Evolutionary conservation across 92 coral and sea anemone species (phyloP), one percentile per base, ranked within the genome.

Genomic region (Umimayanthus chanpuru): DNA sequence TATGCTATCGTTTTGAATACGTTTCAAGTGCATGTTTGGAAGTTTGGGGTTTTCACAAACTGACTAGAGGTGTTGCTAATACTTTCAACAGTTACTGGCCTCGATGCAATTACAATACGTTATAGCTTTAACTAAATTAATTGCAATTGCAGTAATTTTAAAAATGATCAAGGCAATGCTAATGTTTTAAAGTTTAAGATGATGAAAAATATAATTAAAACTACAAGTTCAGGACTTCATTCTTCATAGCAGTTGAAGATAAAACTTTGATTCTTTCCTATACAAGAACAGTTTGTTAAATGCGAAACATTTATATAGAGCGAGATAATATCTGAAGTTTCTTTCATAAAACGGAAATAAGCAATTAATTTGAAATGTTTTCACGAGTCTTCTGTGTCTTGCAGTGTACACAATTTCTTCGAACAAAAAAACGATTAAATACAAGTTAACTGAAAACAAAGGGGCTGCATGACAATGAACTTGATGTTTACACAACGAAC

Each of bases 361-460:
- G 28, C 79, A 75, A 75, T 75, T 75, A 75, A 36, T 74, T 75
- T 38, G 21, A 75, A n/a, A 39, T 39, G 44, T 74, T 39, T 75
- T 21, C 47, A 43, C 23, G 49, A 20, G 23, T 9, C 49, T 4
- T 29, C 38, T 29, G 77, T 39, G 77, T 29, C 7, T 30, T 73
- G 38, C 32, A 11, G 43, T 73, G 77, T 26, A 73, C 15, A 26
- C 40, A 73, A 73, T 73, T 73, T 25, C 43, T 18, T 32, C 9
- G 78, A 73, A 73, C 43, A 73, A 73, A 32, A 14, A 18, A 15
- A 73, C 29, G 4, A 29, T 12, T 21, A 23, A 61, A 21, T 18
- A 61, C 20, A 20, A 2, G 68, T 61, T 61, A 21, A 8, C 68
- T 18, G 9, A 61, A 53, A 61, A 61, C 68, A 61, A 61, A 61